Base-by-base conservation (phyloP, 1,140 invertebrate species). In the Leucophenga varia region DNA sequence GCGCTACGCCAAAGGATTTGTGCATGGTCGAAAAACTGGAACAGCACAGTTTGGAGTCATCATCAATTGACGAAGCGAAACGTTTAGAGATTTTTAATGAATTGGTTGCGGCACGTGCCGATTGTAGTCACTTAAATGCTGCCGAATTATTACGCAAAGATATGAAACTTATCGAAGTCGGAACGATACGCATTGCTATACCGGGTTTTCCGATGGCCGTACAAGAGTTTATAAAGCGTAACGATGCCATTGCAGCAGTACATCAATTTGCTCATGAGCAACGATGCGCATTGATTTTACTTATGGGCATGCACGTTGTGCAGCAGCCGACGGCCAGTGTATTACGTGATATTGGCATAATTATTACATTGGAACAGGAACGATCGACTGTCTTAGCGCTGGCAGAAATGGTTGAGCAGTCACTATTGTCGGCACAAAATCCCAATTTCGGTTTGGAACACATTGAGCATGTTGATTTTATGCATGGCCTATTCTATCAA, bases 91-190 rank as follows among this genome's bases (percentile, higher is more conserved):
- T 79, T 1, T 86, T 81, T 56, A 52, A 76, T 16, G 71, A 78
- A 19, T 68, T 88, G 32, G 60, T 82, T 14, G 53, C 71, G 3
- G 85, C 85, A 2, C 81, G 85, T 56, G 77, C 76, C 18, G 80
- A 86, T 58, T 70, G 85, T 8, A 79, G 77, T 36, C 59, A 55
- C 18, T 65, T 87, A 2, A 79, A 74, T 5, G 67, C 78, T 2
- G 56, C 72, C 7, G 81, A 87, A 58, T 68, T 87, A 9, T 59
- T 88, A 25, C 76, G 79, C n/a, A 85, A 80, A 64, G 86, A 87
- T 61, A 61, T 85, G 25, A 88, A 88, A 77, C 42, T 82, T 16
- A 59, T 83, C 7, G 56, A 57, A 12, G 41, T 37, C 2, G 48
- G 52, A 3, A 47, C 19, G 2, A 68, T 75, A 25, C 78, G 72